Conservation (phyloP, 2,888 invertebrate genomes). For the Atrina japonica region DNA sequence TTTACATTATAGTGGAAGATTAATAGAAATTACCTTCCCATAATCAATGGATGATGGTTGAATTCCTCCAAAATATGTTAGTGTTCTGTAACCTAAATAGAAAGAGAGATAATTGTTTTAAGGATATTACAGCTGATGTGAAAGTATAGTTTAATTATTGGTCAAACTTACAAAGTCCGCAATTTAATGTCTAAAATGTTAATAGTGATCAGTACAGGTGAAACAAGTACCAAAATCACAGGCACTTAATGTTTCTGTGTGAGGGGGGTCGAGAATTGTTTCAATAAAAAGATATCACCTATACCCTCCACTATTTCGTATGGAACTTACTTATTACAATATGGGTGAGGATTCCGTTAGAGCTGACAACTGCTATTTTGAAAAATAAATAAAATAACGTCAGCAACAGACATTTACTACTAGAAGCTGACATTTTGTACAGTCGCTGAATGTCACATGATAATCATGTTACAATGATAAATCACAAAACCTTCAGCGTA, state of each 20-base stretch:
- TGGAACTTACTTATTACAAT: conserved; percentile 22
- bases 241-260: too few species aligned
- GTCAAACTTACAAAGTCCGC: too few species aligned
- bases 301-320: too few species aligned
- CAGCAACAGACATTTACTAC: neutral
- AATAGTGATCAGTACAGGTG: too few species aligned
- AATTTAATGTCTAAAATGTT: too few species aligned
- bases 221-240: too few species aligned
- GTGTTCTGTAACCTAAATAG: conserved; percentile 8
- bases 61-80: conserved; percentile 4
- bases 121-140: too few species aligned
- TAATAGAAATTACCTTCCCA: conserved; percentile 6
- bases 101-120: neutral
- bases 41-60: conserved; percentile 2
- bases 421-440: conserved; percentile 14
- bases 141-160: too few species aligned
- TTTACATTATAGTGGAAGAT: neutral
- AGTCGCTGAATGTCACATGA: conserved; percentile 1
- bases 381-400: neutral
- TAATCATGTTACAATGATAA: neutral
- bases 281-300: too few species aligned
- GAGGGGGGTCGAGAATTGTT: too few species aligned
- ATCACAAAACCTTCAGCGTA: too few species aligned
- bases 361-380: neutral
- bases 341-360: conserved; percentile 1